Evolutionary conservation across 2,113 vertebrate species (phyloP).

Genomic region (Nannobrachium achirus): DNA sequence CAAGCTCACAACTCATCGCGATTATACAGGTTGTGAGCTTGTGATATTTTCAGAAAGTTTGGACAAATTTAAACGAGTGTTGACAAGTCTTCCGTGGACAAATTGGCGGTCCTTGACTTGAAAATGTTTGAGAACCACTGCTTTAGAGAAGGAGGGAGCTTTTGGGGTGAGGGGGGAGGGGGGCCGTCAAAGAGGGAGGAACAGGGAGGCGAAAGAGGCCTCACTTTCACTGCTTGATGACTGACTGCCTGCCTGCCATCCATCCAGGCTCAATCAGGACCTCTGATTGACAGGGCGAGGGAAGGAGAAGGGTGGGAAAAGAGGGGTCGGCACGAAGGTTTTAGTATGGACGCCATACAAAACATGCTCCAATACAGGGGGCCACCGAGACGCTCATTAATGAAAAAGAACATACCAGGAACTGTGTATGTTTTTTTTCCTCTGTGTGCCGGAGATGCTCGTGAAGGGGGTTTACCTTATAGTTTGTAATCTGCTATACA

Average conservation of each 20-base stretch:
- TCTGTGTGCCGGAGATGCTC: constrained; percentile 54
- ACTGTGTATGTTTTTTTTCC: constrained; percentile 61
- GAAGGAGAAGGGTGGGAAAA: constrained; percentile 63
- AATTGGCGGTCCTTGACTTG: too few species aligned
- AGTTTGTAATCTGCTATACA: constrained; percentile 62
- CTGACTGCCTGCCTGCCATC: constrained; percentile 78
- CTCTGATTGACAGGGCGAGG: constrained; percentile 77
- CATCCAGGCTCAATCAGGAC: constrained; percentile 72
- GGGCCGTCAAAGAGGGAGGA: constrained; percentile 54
- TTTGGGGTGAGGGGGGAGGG: constrained; percentile 36
- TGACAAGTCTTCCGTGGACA: too few species aligned
- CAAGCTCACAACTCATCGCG: too few species aligned
- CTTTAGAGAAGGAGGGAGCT: constrained; percentile 36
- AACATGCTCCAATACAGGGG: constrained; percentile 52
- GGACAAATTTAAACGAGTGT: too few species aligned
- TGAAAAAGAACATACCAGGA: constrained; percentile 67
- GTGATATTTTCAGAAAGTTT: too few species aligned
- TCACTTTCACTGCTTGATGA: constrained; percentile 72
- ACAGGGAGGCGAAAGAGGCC: constrained; percentile 65
- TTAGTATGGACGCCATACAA: constrained; percentile 65
- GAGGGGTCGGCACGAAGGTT: constrained; percentile 36
- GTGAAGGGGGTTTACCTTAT: constrained; percentile 51
- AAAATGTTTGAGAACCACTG: too few species aligned
- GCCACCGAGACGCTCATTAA: constrained; percentile 64
- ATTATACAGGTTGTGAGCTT: too few species aligned